Evolutionary conservation across 2,888 invertebrate genomes (phyloP).

Genomic region (Unio pictorum): DNA sequence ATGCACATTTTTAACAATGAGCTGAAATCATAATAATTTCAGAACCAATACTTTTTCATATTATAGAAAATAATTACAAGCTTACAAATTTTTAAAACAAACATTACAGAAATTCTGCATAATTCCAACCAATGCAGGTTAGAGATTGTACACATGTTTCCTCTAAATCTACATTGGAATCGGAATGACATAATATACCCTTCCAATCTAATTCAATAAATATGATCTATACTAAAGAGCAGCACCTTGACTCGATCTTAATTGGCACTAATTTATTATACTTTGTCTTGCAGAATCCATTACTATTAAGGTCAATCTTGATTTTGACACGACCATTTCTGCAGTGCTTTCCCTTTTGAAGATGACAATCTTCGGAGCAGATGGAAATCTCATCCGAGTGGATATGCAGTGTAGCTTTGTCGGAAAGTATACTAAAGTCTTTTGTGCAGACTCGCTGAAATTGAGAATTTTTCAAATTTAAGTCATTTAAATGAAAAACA

Average conservation of each 20-base stretch:
- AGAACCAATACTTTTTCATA: too few species aligned
- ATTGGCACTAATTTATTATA: constrained; percentile 29
- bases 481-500: constrained; percentile 35
- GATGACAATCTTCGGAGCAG: constrained; percentile 40
- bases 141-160: too few species aligned
- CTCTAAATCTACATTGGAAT: too few species aligned
- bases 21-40: too few species aligned
- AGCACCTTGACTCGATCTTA: constrained; percentile 59
- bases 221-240: constrained; percentile 51
- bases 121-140: too few species aligned
- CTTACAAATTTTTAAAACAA: too few species aligned
- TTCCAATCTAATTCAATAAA: too few species aligned
- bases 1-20: too few species aligned
- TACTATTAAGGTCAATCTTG: constrained; percentile 56
- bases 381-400: constrained; percentile 25
- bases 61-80: too few species aligned
- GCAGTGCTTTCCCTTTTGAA: constrained; percentile 19
- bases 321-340: constrained; percentile 23
- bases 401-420: constrained; percentile 18
- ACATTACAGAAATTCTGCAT: too few species aligned
- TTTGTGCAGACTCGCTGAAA: constrained; percentile 36
- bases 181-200: too few species aligned
- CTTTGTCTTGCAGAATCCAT: constrained; percentile 46
- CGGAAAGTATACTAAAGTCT: constrained; percentile 44
- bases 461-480: constrained; percentile 34